Percentiles rank a stretch among this genome's conserved stretches.
Conservation (phyloP, 2,797 vertebrate genomes). For the Tenualosa ilisha region DNA sequence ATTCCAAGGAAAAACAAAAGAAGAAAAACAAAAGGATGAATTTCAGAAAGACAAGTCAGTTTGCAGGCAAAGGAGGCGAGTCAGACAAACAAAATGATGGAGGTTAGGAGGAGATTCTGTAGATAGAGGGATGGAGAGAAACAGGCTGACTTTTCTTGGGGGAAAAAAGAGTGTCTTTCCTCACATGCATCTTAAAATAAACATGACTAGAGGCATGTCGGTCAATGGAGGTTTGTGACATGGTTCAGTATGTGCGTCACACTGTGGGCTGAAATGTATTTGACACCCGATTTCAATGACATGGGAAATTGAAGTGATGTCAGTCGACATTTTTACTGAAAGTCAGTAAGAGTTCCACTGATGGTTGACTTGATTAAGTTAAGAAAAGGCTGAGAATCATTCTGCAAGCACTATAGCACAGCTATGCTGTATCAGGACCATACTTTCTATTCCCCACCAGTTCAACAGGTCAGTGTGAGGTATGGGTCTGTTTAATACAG, state of each 20-base stretch:
- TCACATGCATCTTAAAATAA: not conserved
- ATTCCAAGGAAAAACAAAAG: slow-evolving; percentile 69
- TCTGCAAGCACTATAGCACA: not conserved
- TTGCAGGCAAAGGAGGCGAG: slow-evolving; percentile 64
- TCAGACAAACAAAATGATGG: slow-evolving; percentile 32
- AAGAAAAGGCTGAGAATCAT: not conserved
- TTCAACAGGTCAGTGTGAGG: not conserved
- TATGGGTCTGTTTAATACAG: not conserved
- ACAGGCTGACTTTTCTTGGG: not conserved
- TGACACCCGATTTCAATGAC: not conserved
- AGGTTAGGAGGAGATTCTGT: not conserved
- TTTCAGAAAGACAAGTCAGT: slow-evolving; percentile 66
- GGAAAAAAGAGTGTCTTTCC: not conserved
- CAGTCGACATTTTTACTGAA: not conserved
- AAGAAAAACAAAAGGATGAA: slow-evolving; percentile 53
- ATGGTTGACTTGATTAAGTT: not conserved
- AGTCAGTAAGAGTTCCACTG: not conserved
- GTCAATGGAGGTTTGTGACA: not conserved
- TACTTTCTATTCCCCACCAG: not conserved
- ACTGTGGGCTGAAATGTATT: not conserved
- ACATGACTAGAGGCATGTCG: not conserved
- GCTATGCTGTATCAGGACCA: not conserved
- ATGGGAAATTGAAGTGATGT: not conserved
- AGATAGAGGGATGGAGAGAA: not conserved
- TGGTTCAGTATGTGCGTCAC: not conserved